Evolutionary conservation across 2,113 vertebrate species (phyloP), one percentile per base, ranked within the genome.

Genomic region (Oophaga pumilio): DNA sequence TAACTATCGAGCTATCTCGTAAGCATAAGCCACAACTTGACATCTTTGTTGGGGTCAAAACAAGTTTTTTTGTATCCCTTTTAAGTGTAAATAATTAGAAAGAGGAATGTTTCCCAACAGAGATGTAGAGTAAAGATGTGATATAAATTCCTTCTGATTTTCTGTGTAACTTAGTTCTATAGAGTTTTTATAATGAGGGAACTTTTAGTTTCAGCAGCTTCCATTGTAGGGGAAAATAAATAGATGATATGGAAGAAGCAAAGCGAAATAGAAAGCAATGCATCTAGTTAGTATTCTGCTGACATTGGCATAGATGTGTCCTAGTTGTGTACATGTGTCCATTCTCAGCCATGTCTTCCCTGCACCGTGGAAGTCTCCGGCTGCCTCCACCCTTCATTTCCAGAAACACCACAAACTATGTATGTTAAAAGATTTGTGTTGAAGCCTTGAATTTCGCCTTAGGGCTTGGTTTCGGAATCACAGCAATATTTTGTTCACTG

Each of bases 181-280:
- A 52, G 86, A 76, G 69, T 82, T 83, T 88, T 82, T 88, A 79
- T 88, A 88, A 88, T 83, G 86, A 82, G 62, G 78, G 60, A 74
- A 73, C 66, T 82, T 87, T 82, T 87, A 82, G 56, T 52, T 52
- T 28, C 15, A 83, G 86, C 57, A 88, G 80, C 56, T 76, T 62
- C 22, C 24, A 76, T 80, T 57, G 53, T 83, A 66, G 86, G 86
- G 86, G 57, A 83, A 76, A 83, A 88, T 88, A 88, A 88, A 83
- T 76, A 88, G 68, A 74, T 76, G 86, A 88, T 88, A 83, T 88
- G 83, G 82, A 88, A 59, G 43, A 53, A 79, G 87, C 13, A 49
- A 52, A 59, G 77, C 77, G 69, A 68, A 85, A 77, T 85, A 82
- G 66, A 82, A 82, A 85, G 87, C 68, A 64, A 76, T 82, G 49